Conservation (phyloP, 2,888 invertebrate species). For the Rhagonycha fulva region DNA sequence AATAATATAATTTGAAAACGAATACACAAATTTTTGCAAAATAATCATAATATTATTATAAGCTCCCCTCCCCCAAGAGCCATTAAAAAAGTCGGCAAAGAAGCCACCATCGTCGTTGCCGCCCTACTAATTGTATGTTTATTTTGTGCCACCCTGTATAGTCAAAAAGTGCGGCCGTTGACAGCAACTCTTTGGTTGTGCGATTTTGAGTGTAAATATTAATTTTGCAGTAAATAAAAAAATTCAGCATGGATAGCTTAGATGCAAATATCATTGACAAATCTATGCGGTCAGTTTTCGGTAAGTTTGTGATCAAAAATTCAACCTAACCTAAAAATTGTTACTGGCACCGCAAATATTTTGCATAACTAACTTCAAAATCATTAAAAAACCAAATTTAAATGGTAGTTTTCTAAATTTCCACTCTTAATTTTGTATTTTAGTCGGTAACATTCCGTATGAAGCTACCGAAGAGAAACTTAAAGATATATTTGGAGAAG, state of each 20-base stretch:
- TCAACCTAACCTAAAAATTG: constrained; percentile 21
- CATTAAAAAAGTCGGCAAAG: too few relatives aligned
- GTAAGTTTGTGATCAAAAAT: constrained; percentile 58
- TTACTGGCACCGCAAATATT: background rate
- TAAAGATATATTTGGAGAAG: constrained; percentile 97
- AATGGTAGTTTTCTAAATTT: background rate
- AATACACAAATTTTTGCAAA: too few relatives aligned
- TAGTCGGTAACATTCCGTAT: constrained; percentile 99
- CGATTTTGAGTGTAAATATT: background rate
- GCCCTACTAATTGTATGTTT: too few relatives aligned
- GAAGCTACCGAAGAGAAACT: constrained; percentile 99
- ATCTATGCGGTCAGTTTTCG: constrained; percentile 94
- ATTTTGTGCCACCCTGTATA: too few relatives aligned
- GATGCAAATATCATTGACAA: constrained; percentile 92
- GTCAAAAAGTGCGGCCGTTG: background rate
- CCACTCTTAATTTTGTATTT: constrained; percentile 33
- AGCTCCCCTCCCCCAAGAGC: too few relatives aligned
- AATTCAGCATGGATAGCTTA: constrained; percentile 59
- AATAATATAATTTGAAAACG: too few relatives aligned
- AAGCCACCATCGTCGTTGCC: too few relatives aligned
- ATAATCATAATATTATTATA: too few relatives aligned
- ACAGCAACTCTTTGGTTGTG: background rate
- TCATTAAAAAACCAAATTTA: background rate
- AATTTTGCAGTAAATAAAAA: background rate
- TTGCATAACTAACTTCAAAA: background rate